Percentiles rank a stretch among this genome's conserved stretches.
Conservation (phyloP, 2,113 vertebrate genomes). For the Nothobranchius kuhntae region DNA sequence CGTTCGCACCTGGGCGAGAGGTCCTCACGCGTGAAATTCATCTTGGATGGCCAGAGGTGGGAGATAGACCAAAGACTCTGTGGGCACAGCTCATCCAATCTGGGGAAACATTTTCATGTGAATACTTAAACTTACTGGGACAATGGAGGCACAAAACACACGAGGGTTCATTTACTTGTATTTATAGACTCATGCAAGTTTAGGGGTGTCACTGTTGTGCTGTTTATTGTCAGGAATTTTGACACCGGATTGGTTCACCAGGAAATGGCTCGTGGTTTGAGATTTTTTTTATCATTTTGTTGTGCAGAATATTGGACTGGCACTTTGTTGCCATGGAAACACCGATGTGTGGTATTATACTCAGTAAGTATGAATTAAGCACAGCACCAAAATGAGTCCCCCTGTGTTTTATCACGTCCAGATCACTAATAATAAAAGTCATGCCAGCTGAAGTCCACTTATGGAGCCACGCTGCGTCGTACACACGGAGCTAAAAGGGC, state of each 20-base stretch:
- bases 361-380: slow-evolving; percentile 66
- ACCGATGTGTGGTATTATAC: slow-evolving; percentile 60
- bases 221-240: slow-evolving; percentile 29
- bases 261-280: slow-evolving; percentile 48
- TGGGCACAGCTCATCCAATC: slow-evolving; percentile 60
- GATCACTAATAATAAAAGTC: slow-evolving; percentile 6
- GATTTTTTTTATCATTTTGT: slow-evolving; percentile 44
- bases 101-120: slow-evolving; percentile 51
- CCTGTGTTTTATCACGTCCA: slow-evolving; percentile 21
- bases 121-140: slow-evolving; percentile 28
- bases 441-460: not conserved
- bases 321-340: slow-evolving; percentile 78
- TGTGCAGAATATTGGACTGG: slow-evolving; percentile 56
- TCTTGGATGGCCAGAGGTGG: slow-evolving; percentile 35
- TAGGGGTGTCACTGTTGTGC: not conserved
- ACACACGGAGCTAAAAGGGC: not conserved
- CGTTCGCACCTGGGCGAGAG: slow-evolving; percentile 45
- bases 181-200: slow-evolving; percentile 20
- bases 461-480: slow-evolving; percentile 9
- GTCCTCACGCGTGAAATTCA: slow-evolving; percentile 39
- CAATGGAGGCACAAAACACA: slow-evolving; percentile 14
- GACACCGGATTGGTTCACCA: slow-evolving; percentile 33
- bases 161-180: slow-evolving; percentile 3
- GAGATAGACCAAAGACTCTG: slow-evolving; percentile 40
- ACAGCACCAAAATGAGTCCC: slow-evolving; percentile 51